Conservation (phyloP, 2,113 vertebrate species). For the Plestiodon gilberti region DNA sequence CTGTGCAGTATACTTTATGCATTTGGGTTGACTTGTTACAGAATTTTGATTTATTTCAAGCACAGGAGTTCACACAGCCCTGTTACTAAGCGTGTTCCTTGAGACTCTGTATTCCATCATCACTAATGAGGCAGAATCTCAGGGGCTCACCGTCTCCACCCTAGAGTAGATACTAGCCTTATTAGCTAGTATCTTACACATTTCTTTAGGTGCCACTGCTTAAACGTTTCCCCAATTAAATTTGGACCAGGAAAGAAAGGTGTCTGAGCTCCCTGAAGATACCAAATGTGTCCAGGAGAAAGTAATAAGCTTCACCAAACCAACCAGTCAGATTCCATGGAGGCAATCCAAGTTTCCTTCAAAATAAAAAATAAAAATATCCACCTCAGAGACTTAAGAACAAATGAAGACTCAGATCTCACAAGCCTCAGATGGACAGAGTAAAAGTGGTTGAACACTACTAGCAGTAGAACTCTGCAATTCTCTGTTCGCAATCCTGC, state of each 20-base stretch:
- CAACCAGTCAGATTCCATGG: not conserved
- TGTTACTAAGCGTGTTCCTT: not conserved
- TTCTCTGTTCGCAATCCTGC: accelerated
- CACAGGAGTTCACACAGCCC: not conserved
- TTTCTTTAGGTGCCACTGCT: not conserved
- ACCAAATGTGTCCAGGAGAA: too few species aligned
- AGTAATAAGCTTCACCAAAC: not conserved
- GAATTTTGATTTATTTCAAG: not conserved
- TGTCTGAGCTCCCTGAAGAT: not conserved
- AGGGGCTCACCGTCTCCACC: slow-evolving; percentile 1
- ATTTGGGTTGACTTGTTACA: too few species aligned
- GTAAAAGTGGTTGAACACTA: not conserved
- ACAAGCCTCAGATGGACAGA: not conserved
- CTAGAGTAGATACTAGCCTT: not conserved
- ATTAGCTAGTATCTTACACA: not conserved
- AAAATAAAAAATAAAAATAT: not conserved
- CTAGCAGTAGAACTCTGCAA: accelerated
- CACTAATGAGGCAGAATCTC: not conserved
- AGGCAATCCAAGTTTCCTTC: not conserved
- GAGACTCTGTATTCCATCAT: not conserved
- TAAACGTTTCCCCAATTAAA: not conserved
- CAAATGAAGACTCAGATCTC: not conserved
- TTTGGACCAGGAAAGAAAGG: not conserved
- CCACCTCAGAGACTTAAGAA: not conserved
- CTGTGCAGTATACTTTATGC: too few species aligned